phyloP scores from a whole-genome alignment of 2,888 invertebrate genomes.

The Himalopsyche anomala region DNA sequence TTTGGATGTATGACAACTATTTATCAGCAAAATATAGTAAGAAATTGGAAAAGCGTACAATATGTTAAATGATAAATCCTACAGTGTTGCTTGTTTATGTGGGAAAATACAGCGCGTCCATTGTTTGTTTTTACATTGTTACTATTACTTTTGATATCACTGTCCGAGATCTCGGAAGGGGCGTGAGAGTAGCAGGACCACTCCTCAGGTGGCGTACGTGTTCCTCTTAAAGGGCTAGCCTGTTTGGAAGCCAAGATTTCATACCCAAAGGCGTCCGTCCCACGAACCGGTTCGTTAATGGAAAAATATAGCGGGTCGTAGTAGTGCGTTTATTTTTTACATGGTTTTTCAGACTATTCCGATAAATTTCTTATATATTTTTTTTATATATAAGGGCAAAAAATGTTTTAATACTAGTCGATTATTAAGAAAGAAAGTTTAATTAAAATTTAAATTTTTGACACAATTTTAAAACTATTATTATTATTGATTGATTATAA shows the following conservation, averaged over 20 bases:
- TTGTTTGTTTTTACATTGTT: conserved; percentile 10
- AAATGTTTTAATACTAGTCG: no score
- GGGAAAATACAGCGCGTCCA: background rate
- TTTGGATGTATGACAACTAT: no score
- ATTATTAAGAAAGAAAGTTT: no score
- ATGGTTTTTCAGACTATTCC: background rate
- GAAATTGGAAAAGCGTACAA: no score
- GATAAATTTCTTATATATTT: no score
- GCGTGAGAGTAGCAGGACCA: conserved; percentile 16
- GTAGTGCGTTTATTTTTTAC: background rate
- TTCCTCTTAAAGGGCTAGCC: conserved; percentile 13
- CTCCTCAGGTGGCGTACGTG: conserved; percentile 22
- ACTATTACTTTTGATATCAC: background rate
- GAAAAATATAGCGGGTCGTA: background rate
- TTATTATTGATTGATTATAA: no score
- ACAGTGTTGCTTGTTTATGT: no score
- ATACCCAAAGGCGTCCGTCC: conserved; percentile 4
- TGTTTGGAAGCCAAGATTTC: conserved; percentile 25
- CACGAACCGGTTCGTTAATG: conserved; percentile 23
- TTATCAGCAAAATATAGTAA: no score
- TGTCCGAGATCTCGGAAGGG: conserved; percentile 28
- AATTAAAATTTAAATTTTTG: no score
- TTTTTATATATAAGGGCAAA: no score
- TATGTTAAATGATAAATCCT: no score
- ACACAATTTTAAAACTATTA: no score